These are phyloP conservation scores for Drosophila niveifrons DNA, from an alignment of 2,888 invertebrate species.

Conservation along the genomic window DNA sequence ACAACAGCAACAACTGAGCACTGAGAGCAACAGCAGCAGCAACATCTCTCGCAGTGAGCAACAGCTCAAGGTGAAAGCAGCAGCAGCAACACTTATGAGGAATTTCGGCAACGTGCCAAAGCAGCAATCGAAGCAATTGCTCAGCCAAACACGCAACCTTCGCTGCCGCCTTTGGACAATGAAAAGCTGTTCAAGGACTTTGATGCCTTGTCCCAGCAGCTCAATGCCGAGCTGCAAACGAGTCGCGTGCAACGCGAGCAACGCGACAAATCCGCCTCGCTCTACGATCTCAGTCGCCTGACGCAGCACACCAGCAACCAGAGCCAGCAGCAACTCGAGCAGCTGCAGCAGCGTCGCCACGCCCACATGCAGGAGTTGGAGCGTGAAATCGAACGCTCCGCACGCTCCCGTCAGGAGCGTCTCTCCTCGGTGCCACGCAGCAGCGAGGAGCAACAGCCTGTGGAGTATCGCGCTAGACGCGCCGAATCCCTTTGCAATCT, in stretches of 20 bases:
- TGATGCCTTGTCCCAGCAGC: constrained; percentile 83
- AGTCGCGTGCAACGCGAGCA: constrained; percentile 74
- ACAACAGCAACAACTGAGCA: constrained; percentile 16
- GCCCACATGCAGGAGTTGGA: constrained; percentile 81
- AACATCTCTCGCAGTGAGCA: constrained; percentile 19
- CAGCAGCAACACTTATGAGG: constrained; percentile 78
- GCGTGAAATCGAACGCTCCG: constrained; percentile 78
- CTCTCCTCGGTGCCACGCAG: constrained; percentile 62
- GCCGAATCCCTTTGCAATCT: constrained; percentile 83
- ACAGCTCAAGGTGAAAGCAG: constrained; percentile 54
- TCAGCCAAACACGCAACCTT: constrained; percentile 31
- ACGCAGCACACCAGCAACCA: constrained; percentile 24
- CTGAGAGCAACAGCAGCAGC: constrained; percentile 39
- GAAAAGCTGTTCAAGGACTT: constrained; percentile 85
- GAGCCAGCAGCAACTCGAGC: constrained; percentile 61
- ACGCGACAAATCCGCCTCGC: constrained; percentile 76
- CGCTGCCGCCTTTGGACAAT: constrained; percentile 68
- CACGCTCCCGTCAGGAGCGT: constrained; percentile 66
- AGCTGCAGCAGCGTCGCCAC: constrained; percentile 74
- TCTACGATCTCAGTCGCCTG: constrained; percentile 78
- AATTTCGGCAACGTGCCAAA: constrained; percentile 85
- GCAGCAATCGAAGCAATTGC: constrained; percentile 74
- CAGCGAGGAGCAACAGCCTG: constrained; percentile 63
- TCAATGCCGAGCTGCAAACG: constrained; percentile 81
- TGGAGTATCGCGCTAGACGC: constrained; percentile 61